Conservation (phyloP, 1,140 invertebrate species). For the Cydia strobilella region DNA sequence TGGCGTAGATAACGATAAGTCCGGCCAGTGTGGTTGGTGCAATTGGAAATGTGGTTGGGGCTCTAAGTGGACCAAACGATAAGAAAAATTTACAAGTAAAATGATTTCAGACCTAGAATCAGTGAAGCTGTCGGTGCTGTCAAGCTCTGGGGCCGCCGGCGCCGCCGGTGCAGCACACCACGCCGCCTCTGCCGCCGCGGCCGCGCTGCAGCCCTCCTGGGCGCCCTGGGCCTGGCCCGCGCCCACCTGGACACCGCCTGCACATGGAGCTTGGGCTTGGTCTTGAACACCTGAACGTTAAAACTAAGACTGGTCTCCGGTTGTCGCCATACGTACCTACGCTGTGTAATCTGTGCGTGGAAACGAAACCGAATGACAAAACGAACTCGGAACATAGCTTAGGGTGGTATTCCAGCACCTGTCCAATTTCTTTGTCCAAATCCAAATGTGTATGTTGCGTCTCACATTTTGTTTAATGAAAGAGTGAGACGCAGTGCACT, state of each 20-base stretch:
- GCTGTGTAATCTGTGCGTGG: too few relatives aligned
- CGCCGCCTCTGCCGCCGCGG: constrained; percentile 65
- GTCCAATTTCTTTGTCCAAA: too few relatives aligned
- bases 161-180: constrained; percentile 72
- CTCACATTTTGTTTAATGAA: too few relatives aligned
- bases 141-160: constrained; percentile 70
- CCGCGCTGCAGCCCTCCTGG: constrained; percentile 56
- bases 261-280: constrained; percentile 53
- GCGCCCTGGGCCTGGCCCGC: constrained; percentile 39
- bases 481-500: too few relatives aligned
- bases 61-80: too few relatives aligned
- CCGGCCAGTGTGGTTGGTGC: too few relatives aligned
- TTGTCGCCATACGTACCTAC: not conserved
- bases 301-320: not conserved
- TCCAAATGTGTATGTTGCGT: too few relatives aligned
- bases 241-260: constrained; percentile 42
- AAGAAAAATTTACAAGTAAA: not conserved
- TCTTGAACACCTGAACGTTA: constrained; percentile 39
- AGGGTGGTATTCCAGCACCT: too few relatives aligned
- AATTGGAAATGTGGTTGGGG: too few relatives aligned
- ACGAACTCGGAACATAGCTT: too few relatives aligned
- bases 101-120: constrained; percentile 61
- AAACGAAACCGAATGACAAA: too few relatives aligned
- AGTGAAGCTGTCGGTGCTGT: constrained; percentile 68
- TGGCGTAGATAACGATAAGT: not conserved